A percentile compares a stretch with the other conserved stretches of the same genome.
Evolutionary conservation across 2,888 invertebrate species (phyloP).

Genomic region (Dasysyrphus albostriatus): DNA sequence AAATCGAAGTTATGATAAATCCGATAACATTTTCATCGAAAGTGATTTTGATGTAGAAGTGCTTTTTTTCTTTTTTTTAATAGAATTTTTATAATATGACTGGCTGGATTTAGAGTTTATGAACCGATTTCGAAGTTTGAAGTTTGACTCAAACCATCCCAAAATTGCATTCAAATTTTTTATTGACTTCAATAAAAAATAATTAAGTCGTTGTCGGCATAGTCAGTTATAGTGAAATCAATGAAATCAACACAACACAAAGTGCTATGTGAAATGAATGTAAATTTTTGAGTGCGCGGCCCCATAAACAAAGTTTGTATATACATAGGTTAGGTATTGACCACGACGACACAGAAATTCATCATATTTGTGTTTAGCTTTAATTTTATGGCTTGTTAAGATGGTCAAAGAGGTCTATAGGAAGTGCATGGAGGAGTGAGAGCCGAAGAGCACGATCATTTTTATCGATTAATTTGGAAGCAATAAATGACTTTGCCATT

Average conservation of each 20-base stretch:
- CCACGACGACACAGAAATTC: not conserved
- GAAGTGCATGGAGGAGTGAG: conserved; percentile 36
- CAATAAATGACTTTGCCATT: conserved; percentile 30
- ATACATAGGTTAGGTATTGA: not conserved
- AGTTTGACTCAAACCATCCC: conserved; percentile 33
- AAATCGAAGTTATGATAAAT: conserved; percentile 41
- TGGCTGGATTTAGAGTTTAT: not conserved
- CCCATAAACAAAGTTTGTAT: too few species aligned
- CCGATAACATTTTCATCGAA: conserved; percentile 55
- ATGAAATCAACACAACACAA: conserved; percentile 20
- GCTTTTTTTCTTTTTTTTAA: not conserved
- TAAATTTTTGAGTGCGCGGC: conserved; percentile 32
- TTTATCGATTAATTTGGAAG: conserved; percentile 21
- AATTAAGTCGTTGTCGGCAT: not conserved
- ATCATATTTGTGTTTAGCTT: conserved; percentile 12
- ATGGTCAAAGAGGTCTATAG: conserved; percentile 59
- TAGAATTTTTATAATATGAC: conserved; percentile 14
- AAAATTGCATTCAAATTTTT: conserved; percentile 43
- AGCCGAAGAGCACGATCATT: conserved; percentile 14
- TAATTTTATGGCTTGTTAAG: conserved; percentile 51
- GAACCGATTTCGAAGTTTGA: not conserved
- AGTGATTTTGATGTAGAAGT: conserved; percentile 53
- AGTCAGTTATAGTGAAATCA: conserved; percentile 62
- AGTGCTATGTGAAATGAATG: conserved; percentile 50
- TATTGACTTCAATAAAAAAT: conserved; percentile 6